Evolutionary conservation across 1,140 invertebrate species (phyloP), one percentile per base, ranked within the genome.

Genomic region (Doryteuthis pealeii): DNA sequence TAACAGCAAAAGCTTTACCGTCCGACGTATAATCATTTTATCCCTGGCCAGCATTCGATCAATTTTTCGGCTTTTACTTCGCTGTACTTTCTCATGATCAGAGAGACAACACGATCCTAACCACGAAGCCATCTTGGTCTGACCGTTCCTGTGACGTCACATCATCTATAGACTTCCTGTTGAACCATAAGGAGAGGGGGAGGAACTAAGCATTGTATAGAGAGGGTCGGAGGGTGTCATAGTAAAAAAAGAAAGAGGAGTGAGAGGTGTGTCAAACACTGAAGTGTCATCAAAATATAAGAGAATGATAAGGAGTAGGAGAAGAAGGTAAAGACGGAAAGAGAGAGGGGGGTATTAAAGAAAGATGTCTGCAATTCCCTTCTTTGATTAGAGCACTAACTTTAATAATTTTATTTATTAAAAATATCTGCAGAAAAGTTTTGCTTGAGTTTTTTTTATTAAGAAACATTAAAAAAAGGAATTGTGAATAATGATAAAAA

Each of bases 1-100:
- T 54, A 96, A 90, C 69, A 96, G 87, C 74, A 96, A 86, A 62
- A 96, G 90, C 88, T 95, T 95, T 58, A 97, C 94, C 71, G 89
- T 85, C 87, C 92, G 90, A 74, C 91, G 90, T 69, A 88, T 87
- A 30, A 85, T 83, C 62, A 86, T 77, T 82, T 92, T 92, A 77
- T 93, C 91, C 83, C 92, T 92, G 68, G 91, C 90, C 71, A 93
- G 87, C 89, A 93, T 92, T 89, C 92, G 93, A 87, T 96, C 94
- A 84, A 96, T 96, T 87, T 94, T 91, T 87, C 92, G 92, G 87
- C 93, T 95, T 84, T 92, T 91, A 85, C 92, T 83, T 77, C 81
- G 79, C 73, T 84, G 81, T 65, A 72, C 67, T 79, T 84, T 85
- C 62, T 87, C 85, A 65, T 83, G 80, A 28, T 85, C 85, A 74